Evolutionary conservation across 2,888 invertebrate species (phyloP), one percentile per base, ranked within the genome.

Genomic region (Norana najaformis): DNA sequence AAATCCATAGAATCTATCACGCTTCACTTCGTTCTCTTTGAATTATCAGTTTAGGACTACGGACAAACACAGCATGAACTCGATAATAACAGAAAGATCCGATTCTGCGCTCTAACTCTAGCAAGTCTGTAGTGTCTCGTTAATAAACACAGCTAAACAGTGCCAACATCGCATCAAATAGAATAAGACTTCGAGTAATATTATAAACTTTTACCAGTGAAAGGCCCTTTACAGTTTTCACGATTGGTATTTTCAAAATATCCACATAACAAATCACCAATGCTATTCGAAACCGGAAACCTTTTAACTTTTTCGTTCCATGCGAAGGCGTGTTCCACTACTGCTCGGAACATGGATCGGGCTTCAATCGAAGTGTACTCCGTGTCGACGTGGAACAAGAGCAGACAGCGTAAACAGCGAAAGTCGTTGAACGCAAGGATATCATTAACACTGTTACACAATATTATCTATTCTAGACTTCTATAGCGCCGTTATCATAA

Each of bases 21-120:
- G n/a, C n/a, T 69, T 69, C 16, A 69, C n/a, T 69, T 69, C 16
- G 69, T n/a, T 3, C n/a, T n/a, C n/a, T 30, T 5, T 69, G 30
- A 69, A 5, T 11, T n/a, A 16, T 69, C n/a, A 11, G n/a, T 69
- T 69, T 30, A n/a, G 30, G 11, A 69, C n/a, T 69, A n/a, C 8
- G 69, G 69, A n/a, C 69, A 69, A 69, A n/a, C 69, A 69, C n/a
- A 69, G n/a, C 69, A 30, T 69, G n/a, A 69, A 69, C 69, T 69
- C n/a, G 1, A n/a, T n/a, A n/a, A 53, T 30, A 53, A 53, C 18
- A 41, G 5, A 2, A 30, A 53, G 23, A 53, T 30, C 41, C 18
- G 5, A 47, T 20, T 69, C n/a, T n/a, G 1, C 47, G 47, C 47
- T 5, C 20, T n/a, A 30, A 69, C n/a, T 69, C n/a, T n/a, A n/a